Base-by-base conservation (phyloP, 2,113 vertebrate genomes). In the Phodopus roborovskii region DNA sequence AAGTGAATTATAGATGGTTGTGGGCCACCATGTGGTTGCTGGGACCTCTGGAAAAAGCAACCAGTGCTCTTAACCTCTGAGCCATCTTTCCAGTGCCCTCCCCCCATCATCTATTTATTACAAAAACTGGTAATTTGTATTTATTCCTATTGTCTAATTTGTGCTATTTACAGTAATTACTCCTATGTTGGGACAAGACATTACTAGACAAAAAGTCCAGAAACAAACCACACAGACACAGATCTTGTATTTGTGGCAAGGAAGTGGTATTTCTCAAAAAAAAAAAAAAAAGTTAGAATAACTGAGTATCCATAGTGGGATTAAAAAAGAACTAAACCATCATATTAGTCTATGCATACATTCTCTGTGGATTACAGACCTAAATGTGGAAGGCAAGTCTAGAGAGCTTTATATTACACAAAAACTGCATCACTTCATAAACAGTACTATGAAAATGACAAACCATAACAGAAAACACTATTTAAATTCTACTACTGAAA, bases 101-200 rank as follows among this genome's bases (percentile, higher is more conserved):
- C 53, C 53, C 12, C 48, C 48, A 88, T 83, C 90, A 86, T 93
- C 36, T 91, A 91, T 91, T 74, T 94, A 66, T 50, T 90, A 82
- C 8, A 77, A 71, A 75, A 53, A 73, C 36, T 70, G 42, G 68
- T 64, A 77, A 71, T 62, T 26, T 84, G 11, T 64, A 94, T 71
- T 78, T 74, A 85, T 84, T 75, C 71, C 58, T 91, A 89, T 81
- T 58, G 50, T 22, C 50, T n/a, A 81, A 22, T n/a, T 53, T n/a
- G 20, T 13, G 33, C 33, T 81, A n/a, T n/a, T 56, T 81, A 81
- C 10, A 19, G 1, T 36, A 58, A 20, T 56, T 24, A 24, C 7
- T 86, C 66, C 39, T 79, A 24, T 79, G 6, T 70, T 75, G 90
- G 70, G 33, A 39, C 94, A 86, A 88, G 50, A 96, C 16, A 91